Evolutionary conservation across 2,888 invertebrate species (phyloP).

Genomic region (Horisme vitalbata): DNA sequence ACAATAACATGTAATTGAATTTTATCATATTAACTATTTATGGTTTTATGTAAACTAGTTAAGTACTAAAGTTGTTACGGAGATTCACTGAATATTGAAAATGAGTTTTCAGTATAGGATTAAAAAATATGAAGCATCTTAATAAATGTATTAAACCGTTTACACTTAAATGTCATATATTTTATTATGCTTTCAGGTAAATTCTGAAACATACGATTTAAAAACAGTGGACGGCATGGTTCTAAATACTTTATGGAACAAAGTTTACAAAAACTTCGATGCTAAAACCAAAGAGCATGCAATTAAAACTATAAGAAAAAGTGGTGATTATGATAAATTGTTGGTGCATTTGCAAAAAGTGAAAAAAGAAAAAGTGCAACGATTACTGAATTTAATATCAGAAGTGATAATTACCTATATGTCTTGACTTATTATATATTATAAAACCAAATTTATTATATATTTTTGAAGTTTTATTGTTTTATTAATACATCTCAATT

Average conservation of each 20-base stretch:
- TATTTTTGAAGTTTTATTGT: too few species aligned
- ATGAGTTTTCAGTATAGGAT: too few species aligned
- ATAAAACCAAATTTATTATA: too few species aligned
- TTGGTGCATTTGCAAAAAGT: conserved; percentile 52
- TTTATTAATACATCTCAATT: too few species aligned
- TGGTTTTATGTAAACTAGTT: too few species aligned
- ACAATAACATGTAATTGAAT: too few species aligned
- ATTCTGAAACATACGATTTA: conserved; percentile 43
- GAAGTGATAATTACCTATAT: conserved; percentile 62
- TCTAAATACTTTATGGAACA: conserved; percentile 66
- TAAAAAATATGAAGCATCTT: too few species aligned
- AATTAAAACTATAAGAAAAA: conserved; percentile 53
- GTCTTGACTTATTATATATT: conserved; percentile 33
- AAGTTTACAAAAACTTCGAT: conserved; percentile 58
- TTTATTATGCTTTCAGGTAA: conserved; percentile 44
- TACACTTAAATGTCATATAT: too few species aligned
- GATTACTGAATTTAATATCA: conserved; percentile 53
- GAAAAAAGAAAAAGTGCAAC: conserved; percentile 57
- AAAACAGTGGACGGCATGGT: conserved; percentile 68
- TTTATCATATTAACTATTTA: too few species aligned
- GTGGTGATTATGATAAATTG: conserved; percentile 60
- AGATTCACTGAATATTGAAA: too few species aligned
- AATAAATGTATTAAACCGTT: too few species aligned
- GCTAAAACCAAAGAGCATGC: conserved; percentile 56
- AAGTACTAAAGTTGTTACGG: too few species aligned